phyloP scores from a whole-genome alignment of 2,888 invertebrate species.

The Mechanitis mazaeus region DNA sequence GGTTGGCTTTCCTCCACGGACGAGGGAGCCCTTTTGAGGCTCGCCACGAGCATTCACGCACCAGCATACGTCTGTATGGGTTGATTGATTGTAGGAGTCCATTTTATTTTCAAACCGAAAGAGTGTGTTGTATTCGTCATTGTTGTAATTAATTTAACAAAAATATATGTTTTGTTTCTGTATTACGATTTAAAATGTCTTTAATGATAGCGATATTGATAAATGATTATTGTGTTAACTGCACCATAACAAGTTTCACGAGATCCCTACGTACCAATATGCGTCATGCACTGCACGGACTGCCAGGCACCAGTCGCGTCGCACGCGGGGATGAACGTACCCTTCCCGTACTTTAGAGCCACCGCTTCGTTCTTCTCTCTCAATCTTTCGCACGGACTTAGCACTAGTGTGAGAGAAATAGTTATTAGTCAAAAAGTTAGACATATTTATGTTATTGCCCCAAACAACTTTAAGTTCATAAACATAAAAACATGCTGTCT shows the following conservation, averaged over 20 bases:
- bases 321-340: conserved; percentile 87
- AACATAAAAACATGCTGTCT: no score
- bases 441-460: neutral
- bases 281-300: conserved; percentile 85
- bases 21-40: conserved; percentile 86
- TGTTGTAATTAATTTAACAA: no score
- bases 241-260: no score
- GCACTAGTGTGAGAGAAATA: conserved; percentile 56
- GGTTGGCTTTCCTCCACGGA: conserved; percentile 83
- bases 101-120: no score
- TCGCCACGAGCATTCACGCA: conserved; percentile 89
- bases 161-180: no score
- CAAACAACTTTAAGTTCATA: neutral
- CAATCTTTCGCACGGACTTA: conserved; percentile 88
- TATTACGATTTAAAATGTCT: no score
- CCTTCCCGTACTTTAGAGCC: conserved; percentile 82
- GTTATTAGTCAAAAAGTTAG: neutral
- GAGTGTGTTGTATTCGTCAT: no score
- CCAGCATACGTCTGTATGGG: conserved; percentile 86
- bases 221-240: neutral
- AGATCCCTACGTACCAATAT: conserved; percentile 51
- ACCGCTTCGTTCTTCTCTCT: conserved; percentile 86
- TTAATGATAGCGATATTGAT: neutral
- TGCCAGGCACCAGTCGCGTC: conserved; percentile 87
- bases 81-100: neutral